phyloP scores from a whole-genome alignment of 2,797 vertebrate genomes.

The Melanotaenia nigrans region DNA sequence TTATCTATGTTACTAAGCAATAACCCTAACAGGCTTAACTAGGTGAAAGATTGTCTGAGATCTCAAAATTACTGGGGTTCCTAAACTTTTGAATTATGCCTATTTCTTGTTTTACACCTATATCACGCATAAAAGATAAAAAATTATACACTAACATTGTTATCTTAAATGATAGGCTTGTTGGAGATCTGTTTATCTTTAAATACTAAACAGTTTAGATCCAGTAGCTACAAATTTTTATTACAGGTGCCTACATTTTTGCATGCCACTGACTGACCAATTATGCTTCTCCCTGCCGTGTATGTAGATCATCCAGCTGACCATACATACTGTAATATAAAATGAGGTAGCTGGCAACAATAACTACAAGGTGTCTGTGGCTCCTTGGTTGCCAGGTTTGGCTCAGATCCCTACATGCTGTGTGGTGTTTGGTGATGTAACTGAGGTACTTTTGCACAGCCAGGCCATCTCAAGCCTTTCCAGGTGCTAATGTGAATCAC shows the following conservation, averaged over 20 bases:
- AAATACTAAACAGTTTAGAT: not conserved
- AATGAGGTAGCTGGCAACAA: constrained; percentile 47
- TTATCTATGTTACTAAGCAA: not conserved
- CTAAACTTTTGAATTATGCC: not conserved
- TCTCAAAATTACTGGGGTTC: not conserved
- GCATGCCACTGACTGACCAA: not conserved
- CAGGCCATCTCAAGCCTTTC: constrained; percentile 69
- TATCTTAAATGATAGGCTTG: not conserved
- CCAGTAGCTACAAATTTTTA: not conserved
- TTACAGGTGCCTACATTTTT: not conserved
- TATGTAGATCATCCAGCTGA: constrained; percentile 5
- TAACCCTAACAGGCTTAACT: not conserved
- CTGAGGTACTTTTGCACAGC: constrained; percentile 61
- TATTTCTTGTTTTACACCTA: not conserved
- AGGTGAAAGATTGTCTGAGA: not conserved
- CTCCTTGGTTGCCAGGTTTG: constrained; percentile 58
- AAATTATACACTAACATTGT: not conserved
- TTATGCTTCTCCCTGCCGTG: constrained; percentile 9
- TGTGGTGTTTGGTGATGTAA: constrained; percentile 43
- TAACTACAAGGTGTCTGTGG: constrained; percentile 17
- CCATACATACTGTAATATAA: constrained; percentile 36
- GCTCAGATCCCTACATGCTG: constrained; percentile 43
- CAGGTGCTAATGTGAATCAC: constrained; percentile 76
- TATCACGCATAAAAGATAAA: too few species aligned
- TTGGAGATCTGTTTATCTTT: not conserved